Conservation (phyloP, 2,888 invertebrate genomes). For the Trachelus tabidus region DNA sequence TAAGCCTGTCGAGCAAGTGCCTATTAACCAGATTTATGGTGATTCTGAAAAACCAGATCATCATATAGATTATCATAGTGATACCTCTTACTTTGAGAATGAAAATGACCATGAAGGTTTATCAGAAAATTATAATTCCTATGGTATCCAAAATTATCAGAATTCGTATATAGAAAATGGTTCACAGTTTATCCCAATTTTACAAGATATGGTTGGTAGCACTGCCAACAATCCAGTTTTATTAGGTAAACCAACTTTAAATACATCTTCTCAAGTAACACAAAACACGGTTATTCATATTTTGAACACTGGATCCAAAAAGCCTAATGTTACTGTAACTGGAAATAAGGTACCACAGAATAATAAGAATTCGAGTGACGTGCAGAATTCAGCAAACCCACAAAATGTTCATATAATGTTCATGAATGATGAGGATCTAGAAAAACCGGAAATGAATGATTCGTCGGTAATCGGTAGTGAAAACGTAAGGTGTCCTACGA, state of each 20-base stretch:
- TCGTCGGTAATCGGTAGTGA: slow-evolving; percentile 18
- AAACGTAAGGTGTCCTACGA: slow-evolving; percentile 55
- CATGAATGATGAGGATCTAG: slow-evolving; percentile 38
- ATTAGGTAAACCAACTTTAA: slow-evolving; percentile 24
- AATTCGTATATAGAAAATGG: background rate
- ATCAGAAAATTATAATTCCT: background rate
- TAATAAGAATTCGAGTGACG: slow-evolving; percentile 20
- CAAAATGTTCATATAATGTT: slow-evolving; percentile 59
- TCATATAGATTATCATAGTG: background rate
- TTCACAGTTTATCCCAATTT: background rate
- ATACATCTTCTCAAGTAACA: slow-evolving; percentile 46
- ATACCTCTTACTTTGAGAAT: background rate
- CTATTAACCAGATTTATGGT: slow-evolving; percentile 1
- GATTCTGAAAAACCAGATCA: background rate
- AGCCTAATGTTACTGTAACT: slow-evolving; percentile 43
- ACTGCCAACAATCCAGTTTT: background rate
- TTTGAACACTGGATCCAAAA: slow-evolving; percentile 44
- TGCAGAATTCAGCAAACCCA: slow-evolving; percentile 29
- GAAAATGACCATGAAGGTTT: background rate
- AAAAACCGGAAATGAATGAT: slow-evolving; percentile 9
- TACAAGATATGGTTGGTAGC: background rate
- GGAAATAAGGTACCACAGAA: slow-evolving; percentile 26
- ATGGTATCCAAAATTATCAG: slow-evolving; percentile 1
- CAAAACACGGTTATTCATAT: slow-evolving; percentile 60
- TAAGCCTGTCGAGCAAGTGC: background rate